Evolutionary conservation across 2,888 invertebrate genomes (phyloP), one percentile per base, ranked within the genome.

Genomic region (Gari tellinella): DNA sequence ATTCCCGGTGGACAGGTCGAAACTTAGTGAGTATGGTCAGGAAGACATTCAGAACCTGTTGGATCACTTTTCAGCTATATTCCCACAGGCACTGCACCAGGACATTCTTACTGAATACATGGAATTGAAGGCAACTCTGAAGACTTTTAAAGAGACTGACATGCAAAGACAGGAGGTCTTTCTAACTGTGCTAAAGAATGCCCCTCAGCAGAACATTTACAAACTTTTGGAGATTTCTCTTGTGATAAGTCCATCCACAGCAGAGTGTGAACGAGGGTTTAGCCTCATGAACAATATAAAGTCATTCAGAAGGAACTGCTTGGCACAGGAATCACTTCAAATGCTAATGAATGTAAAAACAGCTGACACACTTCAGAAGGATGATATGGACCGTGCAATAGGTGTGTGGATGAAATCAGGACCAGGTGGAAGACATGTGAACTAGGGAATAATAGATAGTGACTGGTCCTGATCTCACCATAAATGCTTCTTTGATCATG

Each of bases 21-120:
- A 25, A 25, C 14, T n/a, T n/a, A n/a, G 23, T 3, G 10, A 15
- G 10, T 57, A 57, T 51, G 57, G 65, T 2, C 57, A 57, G 57
- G 65, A 48, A 49, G 51, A 57, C 17, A 49, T 57, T 25, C 51
- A 65, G 10, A 49, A 57, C 15, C 57, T 64, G 2, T 25, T 55
- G 15, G 40, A 55, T 1, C 15, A 55, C 3, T 55, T 19, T 48
- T 10, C 25, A 23, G 46, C 64, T n/a, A n/a, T n/a, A 43, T 26
- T 64, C 3, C 26, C 56, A 1, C 31, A 23, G 5, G 57, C 25
- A 25, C 26, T 25, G 25, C 43, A 55, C 10, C 5, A 40, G 12
- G 37, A 37, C 5, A 55, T 43, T 57, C 43, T 45, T 25, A n/a
- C 57, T 19, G 45, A 45, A 5, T 25, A 57, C 45, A 43, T n/a